Percentiles rank a stretch among this genome's conserved stretches.
These are phyloP conservation scores for Lacerta bilineata DNA, from an alignment of 2,797 vertebrate genomes.

Conservation along the genomic window DNA sequence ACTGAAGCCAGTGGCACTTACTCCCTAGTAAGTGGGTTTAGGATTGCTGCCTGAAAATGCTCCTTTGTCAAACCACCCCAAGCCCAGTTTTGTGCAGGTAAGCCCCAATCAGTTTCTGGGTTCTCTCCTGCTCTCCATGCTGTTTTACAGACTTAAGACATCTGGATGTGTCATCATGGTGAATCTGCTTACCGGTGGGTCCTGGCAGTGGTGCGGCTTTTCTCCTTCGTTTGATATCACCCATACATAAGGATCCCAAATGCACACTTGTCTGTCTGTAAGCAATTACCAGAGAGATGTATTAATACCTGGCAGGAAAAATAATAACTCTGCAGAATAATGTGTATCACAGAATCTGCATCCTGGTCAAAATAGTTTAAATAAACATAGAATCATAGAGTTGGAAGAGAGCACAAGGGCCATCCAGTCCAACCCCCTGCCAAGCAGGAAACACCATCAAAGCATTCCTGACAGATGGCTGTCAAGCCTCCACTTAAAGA, in stretches of 20 bases:
- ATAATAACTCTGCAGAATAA: constrained; percentile 71
- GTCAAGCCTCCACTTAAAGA: too few species aligned
- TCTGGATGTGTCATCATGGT: constrained; percentile 28
- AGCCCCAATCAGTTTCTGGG: constrained; percentile 46
- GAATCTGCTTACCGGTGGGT: constrained; percentile 86
- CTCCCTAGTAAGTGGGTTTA: neutral
- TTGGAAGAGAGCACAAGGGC: too few species aligned
- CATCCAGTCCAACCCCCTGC: too few species aligned
- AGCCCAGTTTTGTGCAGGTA: neutral
- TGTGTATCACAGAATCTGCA: constrained; percentile 77
- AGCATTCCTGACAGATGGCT: too few species aligned
- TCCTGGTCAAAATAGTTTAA: constrained; percentile 80
- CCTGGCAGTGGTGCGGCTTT: constrained; percentile 95
- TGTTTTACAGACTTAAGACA: constrained; percentile 52
- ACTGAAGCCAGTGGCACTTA: neutral
- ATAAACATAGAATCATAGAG: constrained; percentile 63
- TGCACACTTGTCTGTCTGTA: constrained; percentile 97
- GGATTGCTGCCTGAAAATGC: neutral
- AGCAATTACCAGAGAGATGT: constrained; percentile 84
- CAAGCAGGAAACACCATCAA: too few species aligned
- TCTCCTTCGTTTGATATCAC: constrained; percentile 97
- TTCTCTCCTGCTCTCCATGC: constrained; percentile 4
- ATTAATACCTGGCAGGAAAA: constrained; percentile 76
- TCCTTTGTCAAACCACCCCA: neutral
- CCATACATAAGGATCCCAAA: constrained; percentile 95